Percentiles rank a stretch among this genome's conserved stretches.
Evolutionary conservation across 1,140 invertebrate species (phyloP).

Genomic region (Euwallacea fornicatus): DNA sequence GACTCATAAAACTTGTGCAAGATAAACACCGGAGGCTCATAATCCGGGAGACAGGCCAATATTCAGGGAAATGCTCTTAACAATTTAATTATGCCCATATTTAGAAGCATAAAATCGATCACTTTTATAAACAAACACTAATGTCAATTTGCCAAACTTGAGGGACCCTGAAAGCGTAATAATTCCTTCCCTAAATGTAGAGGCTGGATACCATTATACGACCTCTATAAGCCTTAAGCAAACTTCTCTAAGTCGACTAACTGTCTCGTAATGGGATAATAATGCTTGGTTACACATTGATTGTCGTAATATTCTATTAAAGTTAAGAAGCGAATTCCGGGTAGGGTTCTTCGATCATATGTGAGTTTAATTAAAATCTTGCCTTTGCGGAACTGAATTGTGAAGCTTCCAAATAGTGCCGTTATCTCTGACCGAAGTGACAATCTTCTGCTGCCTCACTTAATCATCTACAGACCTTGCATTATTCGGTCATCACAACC

Average conservation of each 20-base stretch:
- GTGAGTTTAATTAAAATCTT: too few relatives aligned
- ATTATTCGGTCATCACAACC: too few relatives aligned
- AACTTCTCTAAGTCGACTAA: slow-evolving; percentile 36
- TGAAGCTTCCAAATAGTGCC: too few relatives aligned
- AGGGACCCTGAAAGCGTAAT: slow-evolving; percentile 8
- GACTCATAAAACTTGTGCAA: too few relatives aligned
- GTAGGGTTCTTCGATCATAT: too few relatives aligned
- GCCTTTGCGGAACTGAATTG: too few relatives aligned
- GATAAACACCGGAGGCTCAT: not conserved
- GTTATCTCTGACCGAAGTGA: too few relatives aligned
- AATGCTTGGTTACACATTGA: slow-evolving; percentile 37
- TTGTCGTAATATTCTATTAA: slow-evolving; percentile 32
- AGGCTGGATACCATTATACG: slow-evolving; percentile 11
- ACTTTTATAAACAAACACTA: not conserved
- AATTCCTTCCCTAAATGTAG: slow-evolving; percentile 9
- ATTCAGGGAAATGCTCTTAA: not conserved
- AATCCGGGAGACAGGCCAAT: not conserved
- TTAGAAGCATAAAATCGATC: not conserved
- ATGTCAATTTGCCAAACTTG: not conserved
- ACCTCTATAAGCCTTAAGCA: slow-evolving; percentile 41
- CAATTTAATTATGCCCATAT: not conserved
- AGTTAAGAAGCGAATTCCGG: not conserved
- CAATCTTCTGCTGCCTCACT: too few relatives aligned
- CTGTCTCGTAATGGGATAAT: slow-evolving; percentile 43
- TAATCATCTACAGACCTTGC: too few relatives aligned